These are phyloP conservation scores for Athetis lepigone DNA, from an alignment of 2,888 invertebrate species.

Conservation along the genomic window DNA sequence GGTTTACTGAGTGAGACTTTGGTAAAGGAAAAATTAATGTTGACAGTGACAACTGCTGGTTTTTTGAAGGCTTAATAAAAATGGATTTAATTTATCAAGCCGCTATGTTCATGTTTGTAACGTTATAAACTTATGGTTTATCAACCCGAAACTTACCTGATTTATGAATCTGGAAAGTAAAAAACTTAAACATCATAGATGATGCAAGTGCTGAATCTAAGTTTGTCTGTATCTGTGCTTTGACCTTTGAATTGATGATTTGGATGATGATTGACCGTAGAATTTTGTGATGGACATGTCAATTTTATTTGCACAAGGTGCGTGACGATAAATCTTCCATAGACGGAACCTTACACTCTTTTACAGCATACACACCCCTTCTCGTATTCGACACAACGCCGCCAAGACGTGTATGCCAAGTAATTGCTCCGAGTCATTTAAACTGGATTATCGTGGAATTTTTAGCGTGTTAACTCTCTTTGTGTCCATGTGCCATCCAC, in stretches of 20 bases:
- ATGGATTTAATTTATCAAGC: too few relatives aligned
- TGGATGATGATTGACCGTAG: too few relatives aligned
- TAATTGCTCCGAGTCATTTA: conserved; percentile 73
- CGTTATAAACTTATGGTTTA: too few relatives aligned
- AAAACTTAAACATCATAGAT: too few relatives aligned
- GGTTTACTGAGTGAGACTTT: conserved; percentile 16
- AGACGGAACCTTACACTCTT: conserved; percentile 45
- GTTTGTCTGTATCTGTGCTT: too few relatives aligned
- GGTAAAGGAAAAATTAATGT: neutral
- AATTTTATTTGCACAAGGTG: too few relatives aligned
- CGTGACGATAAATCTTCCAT: neutral
- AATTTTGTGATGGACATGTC: too few relatives aligned
- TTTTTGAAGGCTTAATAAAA: neutral
- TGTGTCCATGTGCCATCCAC: conserved; percentile 25
- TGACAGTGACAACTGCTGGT: neutral
- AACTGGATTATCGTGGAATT: conserved; percentile 65
- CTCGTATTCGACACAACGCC: conserved; percentile 70
- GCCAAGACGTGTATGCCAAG: conserved; percentile 72
- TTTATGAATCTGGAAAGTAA: too few relatives aligned
- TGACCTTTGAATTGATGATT: too few relatives aligned
- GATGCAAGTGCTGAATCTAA: too few relatives aligned
- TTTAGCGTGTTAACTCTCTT: conserved; percentile 41
- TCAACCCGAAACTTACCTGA: too few relatives aligned
- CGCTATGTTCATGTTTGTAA: too few relatives aligned
- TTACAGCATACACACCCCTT: conserved; percentile 13